Conservation (phyloP, 2,797 vertebrate genomes). For the Decapterus maruadsi region DNA sequence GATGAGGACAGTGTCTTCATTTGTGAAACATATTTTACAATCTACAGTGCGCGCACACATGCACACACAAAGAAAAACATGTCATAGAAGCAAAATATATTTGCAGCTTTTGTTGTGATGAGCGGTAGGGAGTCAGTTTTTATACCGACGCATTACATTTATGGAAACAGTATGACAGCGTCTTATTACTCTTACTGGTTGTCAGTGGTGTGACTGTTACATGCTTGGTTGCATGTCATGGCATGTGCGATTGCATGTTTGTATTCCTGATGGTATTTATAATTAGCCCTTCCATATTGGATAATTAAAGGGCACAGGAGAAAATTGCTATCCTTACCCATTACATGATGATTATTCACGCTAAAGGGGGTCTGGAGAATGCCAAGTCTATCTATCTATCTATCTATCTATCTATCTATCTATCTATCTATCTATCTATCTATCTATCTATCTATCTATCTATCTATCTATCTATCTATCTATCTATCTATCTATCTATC, state of each 20-base stretch:
- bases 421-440: too few species aligned
- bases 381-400: background rate
- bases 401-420: too few species aligned
- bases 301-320: conserved; percentile 12
- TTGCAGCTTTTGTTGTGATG: background rate
- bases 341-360: conserved; percentile 20
- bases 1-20: background rate
- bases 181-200: background rate
- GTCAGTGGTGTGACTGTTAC: background rate
- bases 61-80: background rate
- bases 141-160: background rate
- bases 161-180: background rate
- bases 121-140: background rate
- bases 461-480: too few species aligned
- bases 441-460: too few species aligned
- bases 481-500: too few species aligned
- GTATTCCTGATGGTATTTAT: background rate
- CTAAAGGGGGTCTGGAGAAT: background rate
- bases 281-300: background rate
- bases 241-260: conserved; percentile 8
- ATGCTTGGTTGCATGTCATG: background rate
- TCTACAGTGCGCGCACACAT: background rate
- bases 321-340: background rate
- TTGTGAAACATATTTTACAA: background rate
- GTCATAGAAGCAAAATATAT: background rate